These are phyloP conservation scores for Gryllus longicercus DNA, from an alignment of 2,888 invertebrate genomes.

Conservation along the genomic window DNA sequence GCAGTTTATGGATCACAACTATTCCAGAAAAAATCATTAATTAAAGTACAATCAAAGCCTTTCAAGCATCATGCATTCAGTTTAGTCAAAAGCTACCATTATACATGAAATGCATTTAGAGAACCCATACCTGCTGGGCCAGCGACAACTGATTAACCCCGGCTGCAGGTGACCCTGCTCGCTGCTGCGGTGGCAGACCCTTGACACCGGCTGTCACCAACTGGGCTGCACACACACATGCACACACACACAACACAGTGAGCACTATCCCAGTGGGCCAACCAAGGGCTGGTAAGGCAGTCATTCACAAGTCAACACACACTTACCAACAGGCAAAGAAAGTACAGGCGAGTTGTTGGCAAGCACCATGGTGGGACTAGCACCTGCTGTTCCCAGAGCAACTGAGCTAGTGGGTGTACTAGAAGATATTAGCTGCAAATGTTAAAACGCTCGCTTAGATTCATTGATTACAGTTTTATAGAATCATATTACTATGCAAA, in stretches of 20 bases:
- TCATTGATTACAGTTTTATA: too few species aligned
- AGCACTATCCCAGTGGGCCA: background rate
- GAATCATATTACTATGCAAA: too few species aligned
- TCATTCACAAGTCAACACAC: background rate
- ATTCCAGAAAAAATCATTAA: too few species aligned
- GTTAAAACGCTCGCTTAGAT: background rate
- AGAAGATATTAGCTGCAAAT: slow-evolving; percentile 46
- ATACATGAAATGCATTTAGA: too few species aligned
- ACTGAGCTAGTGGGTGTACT: slow-evolving; percentile 43
- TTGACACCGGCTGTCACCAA: slow-evolving; percentile 65
- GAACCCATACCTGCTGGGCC: slow-evolving; percentile 26
- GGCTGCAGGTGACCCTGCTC: slow-evolving; percentile 32
- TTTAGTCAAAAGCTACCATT: background rate
- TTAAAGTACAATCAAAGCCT: too few species aligned
- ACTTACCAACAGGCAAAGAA: slow-evolving; percentile 60
- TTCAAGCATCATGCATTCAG: too few species aligned
- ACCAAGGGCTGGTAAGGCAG: background rate
- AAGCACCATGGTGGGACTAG: slow-evolving; percentile 46
- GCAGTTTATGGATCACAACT: too few species aligned
- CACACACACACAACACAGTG: slow-evolving; percentile 11
- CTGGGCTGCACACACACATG: slow-evolving; percentile 50
- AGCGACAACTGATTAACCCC: slow-evolving; percentile 29
- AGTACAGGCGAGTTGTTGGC: slow-evolving; percentile 55
- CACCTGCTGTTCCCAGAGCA: slow-evolving; percentile 22
- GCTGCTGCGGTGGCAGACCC: slow-evolving; percentile 43